Conservation (phyloP, 2,113 vertebrate genomes). For the Pseudopipra pipra region DNA sequence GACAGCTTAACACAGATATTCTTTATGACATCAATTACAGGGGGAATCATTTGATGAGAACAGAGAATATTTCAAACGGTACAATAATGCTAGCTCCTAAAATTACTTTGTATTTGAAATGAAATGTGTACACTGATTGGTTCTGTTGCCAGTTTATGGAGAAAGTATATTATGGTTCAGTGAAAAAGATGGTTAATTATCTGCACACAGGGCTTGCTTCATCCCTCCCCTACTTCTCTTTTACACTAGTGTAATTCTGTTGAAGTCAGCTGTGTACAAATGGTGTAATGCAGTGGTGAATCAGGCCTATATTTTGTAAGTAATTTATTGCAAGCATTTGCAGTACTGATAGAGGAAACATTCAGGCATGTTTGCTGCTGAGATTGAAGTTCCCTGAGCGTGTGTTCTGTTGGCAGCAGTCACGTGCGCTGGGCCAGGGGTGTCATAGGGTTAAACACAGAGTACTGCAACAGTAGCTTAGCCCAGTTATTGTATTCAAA, state of each 20-base stretch:
- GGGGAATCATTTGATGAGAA: conserved; percentile 77
- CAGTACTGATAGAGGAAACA: conserved; percentile 6
- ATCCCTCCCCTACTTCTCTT: background rate
- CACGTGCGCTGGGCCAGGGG: background rate
- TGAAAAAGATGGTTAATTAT: conserved; percentile 71
- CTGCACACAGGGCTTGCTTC: background rate
- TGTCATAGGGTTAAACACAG: background rate
- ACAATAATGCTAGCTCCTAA: conserved; percentile 72
- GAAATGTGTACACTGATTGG: conserved; percentile 65
- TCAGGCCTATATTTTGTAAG: conserved; percentile 44
- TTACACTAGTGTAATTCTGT: background rate
- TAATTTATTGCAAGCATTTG: conserved; percentile 18
- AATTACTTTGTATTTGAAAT: conserved; percentile 75
- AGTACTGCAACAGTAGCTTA: background rate
- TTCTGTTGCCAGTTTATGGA: conserved; percentile 57
- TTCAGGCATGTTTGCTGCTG: background rate
- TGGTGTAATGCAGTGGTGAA: conserved; percentile 13
- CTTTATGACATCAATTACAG: conserved; percentile 82
- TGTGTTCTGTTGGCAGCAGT: background rate
- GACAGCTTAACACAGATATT: conserved; percentile 79
- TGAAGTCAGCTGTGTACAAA: conserved; percentile 35
- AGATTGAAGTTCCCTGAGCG: background rate
- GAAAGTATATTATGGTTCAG: conserved; percentile 62
- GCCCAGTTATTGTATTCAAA: conserved; percentile 25
- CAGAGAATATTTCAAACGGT: conserved; percentile 77